Evolutionary conservation across 1,140 invertebrate genomes (phyloP), one percentile per base, ranked within the genome.

Genomic region (Aphelenchoides fujianensis): DNA sequence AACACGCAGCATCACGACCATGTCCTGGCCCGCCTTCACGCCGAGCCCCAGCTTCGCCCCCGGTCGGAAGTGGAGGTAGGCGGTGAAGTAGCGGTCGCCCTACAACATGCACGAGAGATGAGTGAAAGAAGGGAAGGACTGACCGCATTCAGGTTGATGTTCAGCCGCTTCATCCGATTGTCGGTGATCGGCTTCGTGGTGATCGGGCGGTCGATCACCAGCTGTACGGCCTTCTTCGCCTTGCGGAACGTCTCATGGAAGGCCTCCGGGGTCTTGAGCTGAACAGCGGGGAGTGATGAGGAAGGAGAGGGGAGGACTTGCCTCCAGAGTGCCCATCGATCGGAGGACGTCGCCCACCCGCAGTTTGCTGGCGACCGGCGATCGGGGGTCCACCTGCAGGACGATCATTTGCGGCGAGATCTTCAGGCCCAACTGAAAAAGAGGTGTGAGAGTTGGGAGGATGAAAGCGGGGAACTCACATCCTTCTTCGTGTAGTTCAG

Each of bases 51-150:
- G 2, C 1, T 31, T n/a, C 31, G 30, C 1, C 16, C 27, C 16
- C 2, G 2, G n/a, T 2, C n/a, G 2, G 36, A 27, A 19, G 1
- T 2, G 30, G 2, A 61, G 1, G 2, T 61, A 61, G 59, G 59
- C 59, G n/a, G 59, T 61, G 36, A 61, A 61, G 59, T 61, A 61
- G n/a, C 59, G n/a, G 2, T 61, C 59, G 59, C 59, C 41, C 41
- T 48, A 48, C 12, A 23, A 48, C 12, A 16, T 12, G 23, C 41
- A 48, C 12, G 23, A 48, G 23, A 16, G 41, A 48, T n/a, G n/a
- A n/a, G n/a, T n/a, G n/a, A n/a, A n/a, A n/a, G 23, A 12, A 48
- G 23, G 23, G 12, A 23, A 23, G 23, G 41, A 23, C 41, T 48
- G 12, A 48, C 59, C 2, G 59, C 36, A 16, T 35, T 61, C 59